phyloP scores from a whole-genome alignment of 2,113 vertebrate genomes.

The Cnemophilus loriae region DNA sequence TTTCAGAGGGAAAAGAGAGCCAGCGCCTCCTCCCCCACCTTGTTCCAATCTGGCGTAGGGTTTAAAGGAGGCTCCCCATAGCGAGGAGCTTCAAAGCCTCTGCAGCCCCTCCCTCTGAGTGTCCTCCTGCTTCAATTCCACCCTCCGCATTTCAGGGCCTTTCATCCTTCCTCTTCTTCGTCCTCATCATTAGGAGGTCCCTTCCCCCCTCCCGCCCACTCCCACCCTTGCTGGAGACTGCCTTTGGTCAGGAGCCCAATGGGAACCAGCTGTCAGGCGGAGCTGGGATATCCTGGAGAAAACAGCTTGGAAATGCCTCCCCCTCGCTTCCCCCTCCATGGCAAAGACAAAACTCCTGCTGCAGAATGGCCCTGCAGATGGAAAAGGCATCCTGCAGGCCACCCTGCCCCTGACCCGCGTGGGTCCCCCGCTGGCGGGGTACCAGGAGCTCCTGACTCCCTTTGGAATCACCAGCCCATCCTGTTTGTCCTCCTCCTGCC shows the following conservation, averaged over 20 bases:
- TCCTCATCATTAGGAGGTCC: constrained; percentile 53
- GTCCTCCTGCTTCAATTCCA: constrained; percentile 60
- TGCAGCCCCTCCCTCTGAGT: constrained; percentile 27
- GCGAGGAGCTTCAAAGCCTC: constrained; percentile 60
- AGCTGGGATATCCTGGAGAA: constrained; percentile 49
- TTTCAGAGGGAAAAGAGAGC: constrained; percentile 5
- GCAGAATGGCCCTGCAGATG: constrained; percentile 24
- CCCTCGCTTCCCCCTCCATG: background rate
- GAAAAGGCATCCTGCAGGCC: constrained; percentile 41
- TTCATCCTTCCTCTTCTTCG: constrained; percentile 61
- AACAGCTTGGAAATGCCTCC: constrained; percentile 57
- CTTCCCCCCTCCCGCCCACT: constrained; percentile 43
- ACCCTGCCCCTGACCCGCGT: constrained; percentile 2
- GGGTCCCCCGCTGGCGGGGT: background rate
- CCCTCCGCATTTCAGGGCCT: constrained; percentile 52
- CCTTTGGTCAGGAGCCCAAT: constrained; percentile 66
- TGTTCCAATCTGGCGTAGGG: constrained; percentile 41
- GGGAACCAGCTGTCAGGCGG: constrained; percentile 66
- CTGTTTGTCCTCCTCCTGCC: constrained; percentile 38
- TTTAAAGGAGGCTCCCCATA: constrained; percentile 64
- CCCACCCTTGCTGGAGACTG: constrained; percentile 48
- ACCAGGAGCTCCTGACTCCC: constrained; percentile 4
- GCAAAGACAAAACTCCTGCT: background rate
- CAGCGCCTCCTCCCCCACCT: constrained; percentile 34
- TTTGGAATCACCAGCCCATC: background rate